Conservation (phyloP, 2,113 vertebrate genomes). For the Epinephelus lanceolatus region DNA sequence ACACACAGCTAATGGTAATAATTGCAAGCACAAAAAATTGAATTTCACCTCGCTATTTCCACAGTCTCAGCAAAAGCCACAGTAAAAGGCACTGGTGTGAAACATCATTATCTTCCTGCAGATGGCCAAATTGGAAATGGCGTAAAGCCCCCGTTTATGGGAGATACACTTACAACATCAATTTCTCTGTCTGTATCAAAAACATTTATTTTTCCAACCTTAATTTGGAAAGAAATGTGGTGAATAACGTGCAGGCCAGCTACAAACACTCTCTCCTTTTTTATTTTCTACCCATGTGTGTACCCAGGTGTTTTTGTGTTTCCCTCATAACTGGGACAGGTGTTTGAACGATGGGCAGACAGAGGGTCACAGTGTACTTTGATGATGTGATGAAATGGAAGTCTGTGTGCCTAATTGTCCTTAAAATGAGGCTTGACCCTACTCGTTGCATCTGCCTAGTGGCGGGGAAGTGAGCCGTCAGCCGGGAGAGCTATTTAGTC, state of each 20-base stretch:
- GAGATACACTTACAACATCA: constrained; percentile 19
- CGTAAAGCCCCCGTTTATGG: constrained; percentile 23
- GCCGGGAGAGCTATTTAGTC: constrained; percentile 53
- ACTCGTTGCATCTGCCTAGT: constrained; percentile 56
- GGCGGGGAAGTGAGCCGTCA: constrained; percentile 34
- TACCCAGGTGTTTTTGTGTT: neutral
- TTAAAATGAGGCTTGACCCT: constrained; percentile 67
- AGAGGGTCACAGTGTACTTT: constrained; percentile 21
- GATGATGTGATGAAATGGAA: constrained; percentile 47
- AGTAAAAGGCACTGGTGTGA: constrained; percentile 41
- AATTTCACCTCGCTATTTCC: constrained; percentile 30
- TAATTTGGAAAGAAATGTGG: constrained; percentile 1
- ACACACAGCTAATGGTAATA: constrained; percentile 28
- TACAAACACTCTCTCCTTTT: neutral
- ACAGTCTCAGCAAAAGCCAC: constrained; percentile 29
- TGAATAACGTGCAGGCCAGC: neutral
- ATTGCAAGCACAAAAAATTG: constrained; percentile 25
- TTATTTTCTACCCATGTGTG: neutral
- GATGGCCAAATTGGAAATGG: constrained; percentile 50
- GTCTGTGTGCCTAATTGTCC: constrained; percentile 68
- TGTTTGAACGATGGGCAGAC: constrained; percentile 12
- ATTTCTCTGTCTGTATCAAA: constrained; percentile 36
- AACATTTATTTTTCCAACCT: constrained; percentile 14
- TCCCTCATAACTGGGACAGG: constrained; percentile 12
- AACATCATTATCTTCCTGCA: constrained; percentile 50